A percentile compares a stretch with the other conserved stretches of the same genome.
phyloP scores from a whole-genome alignment of 64 coral and sea anemone genomes.

The Pachyseris speciosa region DNA sequence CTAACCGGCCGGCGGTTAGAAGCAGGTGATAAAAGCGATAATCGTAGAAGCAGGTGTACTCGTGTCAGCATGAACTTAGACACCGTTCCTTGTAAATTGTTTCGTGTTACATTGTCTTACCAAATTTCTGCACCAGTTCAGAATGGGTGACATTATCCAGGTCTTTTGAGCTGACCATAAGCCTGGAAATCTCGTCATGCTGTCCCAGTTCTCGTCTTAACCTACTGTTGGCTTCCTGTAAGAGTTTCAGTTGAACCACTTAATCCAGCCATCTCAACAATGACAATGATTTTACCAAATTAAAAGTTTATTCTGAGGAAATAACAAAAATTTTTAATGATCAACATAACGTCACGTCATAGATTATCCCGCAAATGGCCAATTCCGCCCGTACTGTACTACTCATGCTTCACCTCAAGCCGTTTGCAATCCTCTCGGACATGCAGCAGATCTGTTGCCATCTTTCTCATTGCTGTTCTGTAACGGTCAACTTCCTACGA shows the following conservation, averaged over 20 bases:
- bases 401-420: conserved; percentile 59
- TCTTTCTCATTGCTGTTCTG: conserved; percentile 87
- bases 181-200: conserved; percentile 85
- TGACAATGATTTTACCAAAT: too few species aligned
- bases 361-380: too few species aligned
- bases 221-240: conserved; percentile 77
- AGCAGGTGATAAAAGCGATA: too few species aligned
- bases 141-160: conserved; percentile 82
- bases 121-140: conserved; percentile 91
- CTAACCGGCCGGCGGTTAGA: too few species aligned
- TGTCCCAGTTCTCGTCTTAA: conserved; percentile 70
- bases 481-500: conserved; percentile 89
- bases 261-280: too few species aligned
- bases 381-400: not conserved
- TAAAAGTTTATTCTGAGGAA: too few species aligned
- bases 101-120: conserved; percentile 21
- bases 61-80: too few species aligned
- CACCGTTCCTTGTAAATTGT: too few species aligned
- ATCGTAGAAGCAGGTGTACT: too few species aligned
- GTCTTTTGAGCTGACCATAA: conserved; percentile 81
- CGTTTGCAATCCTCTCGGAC: conserved; percentile 77
- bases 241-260: not conserved
- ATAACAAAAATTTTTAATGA: too few species aligned
- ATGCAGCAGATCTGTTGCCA: conserved; percentile 84
- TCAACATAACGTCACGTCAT: too few species aligned